These are phyloP conservation scores for Rhinogobio ventralis DNA, from an alignment of 2,797 vertebrate genomes.

Conservation along the genomic window DNA sequence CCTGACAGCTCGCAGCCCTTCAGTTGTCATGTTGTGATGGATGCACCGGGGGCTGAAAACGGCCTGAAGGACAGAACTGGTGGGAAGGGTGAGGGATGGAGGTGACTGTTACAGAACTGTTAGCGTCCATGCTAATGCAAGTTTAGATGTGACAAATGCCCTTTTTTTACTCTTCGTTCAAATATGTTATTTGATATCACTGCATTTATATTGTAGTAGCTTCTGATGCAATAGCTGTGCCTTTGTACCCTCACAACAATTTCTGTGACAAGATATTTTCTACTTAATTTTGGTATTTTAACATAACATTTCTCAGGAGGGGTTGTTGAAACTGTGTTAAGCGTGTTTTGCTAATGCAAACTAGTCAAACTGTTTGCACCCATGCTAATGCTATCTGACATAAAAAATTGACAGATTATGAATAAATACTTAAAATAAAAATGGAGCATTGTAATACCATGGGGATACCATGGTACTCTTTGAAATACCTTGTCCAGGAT, in stretches of 20 bases:
- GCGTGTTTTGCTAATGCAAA: background rate
- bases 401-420: background rate
- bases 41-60: conserved; percentile 33
- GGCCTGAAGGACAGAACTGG: conserved; percentile 39
- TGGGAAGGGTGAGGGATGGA: conserved; percentile 29
- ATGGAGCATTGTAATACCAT: background rate
- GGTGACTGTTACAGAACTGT: conserved; percentile 10
- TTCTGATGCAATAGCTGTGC: background rate
- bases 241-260: background rate
- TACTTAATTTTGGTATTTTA: background rate
- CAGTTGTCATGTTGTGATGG: conserved; percentile 62
- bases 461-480: background rate
- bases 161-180: background rate
- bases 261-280: background rate
- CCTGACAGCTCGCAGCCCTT: conserved; percentile 54
- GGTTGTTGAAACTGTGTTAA: background rate
- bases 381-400: background rate
- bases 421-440: background rate
- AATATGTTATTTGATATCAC: background rate
- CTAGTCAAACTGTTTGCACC: background rate
- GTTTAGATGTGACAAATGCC: background rate
- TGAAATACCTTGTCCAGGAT: background rate
- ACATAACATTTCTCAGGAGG: background rate
- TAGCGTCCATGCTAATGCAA: conserved; percentile 25
- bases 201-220: background rate